Evolutionary conservation across 2,888 invertebrate species (phyloP), one percentile per base, ranked within the genome.

Genomic region (Lasioglossum oenotherae): DNA sequence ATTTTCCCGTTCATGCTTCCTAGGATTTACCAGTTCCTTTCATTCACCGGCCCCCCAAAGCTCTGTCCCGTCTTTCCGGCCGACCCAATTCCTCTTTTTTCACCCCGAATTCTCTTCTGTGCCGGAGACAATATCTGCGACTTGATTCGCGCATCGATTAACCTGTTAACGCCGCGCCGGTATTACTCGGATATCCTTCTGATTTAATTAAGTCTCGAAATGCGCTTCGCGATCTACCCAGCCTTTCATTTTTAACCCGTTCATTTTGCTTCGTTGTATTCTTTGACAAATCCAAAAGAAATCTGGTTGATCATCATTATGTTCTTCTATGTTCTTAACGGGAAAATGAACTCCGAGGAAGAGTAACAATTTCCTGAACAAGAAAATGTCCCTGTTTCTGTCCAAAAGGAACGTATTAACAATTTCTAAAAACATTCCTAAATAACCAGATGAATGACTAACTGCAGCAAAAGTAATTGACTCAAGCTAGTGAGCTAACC

Each of bases 1-100:
- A 82, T 84, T 86, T 86, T 85, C 80, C 38, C 84, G 82, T 84
- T 79, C 88, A 77, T 83, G 75, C 79, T 79, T 53, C 64, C 64
- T 78, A 81, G 85, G 79, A 87, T 86, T 80, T 81, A 76, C 81
- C 78, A 73, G 78, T 46, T 82, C 78, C 78, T 78, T 83, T 79
- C 86, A 82, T 82, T 76, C 86, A 69, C 60, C 57, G 57, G 8
- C 44, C 46, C n/a, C 49, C 75, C 41, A 38, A 35, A 73, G 60
- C 64, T 72, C 44, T 38, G 53, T 49, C 46, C n/a, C 71, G 78
- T 78, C 74, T 64, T 82, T 67, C 44, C 49, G 49, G 67, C 41
- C 78, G 81, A 81, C 75, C 80, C 60, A 75, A 67, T 72, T 79
- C 74, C 44, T 72, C 72, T 74, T 35, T 72, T 80, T 75, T 75